Evolutionary conservation across 2,113 vertebrate genomes (phyloP).

Genomic region (Bufo bufo): DNA sequence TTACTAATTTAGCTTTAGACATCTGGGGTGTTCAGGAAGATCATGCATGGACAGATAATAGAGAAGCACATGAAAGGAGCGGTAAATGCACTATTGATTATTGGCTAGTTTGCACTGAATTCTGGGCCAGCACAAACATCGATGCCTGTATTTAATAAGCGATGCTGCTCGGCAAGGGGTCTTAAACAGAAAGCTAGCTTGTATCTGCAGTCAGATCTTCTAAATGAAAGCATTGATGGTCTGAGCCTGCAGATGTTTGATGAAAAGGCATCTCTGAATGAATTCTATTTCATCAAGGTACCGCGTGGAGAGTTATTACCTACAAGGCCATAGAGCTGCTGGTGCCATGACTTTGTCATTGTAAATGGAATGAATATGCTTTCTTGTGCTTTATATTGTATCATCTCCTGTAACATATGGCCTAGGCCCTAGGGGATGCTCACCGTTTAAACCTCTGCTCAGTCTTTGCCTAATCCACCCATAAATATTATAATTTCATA

Average conservation of each 20-base stretch:
- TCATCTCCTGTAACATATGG: neutral
- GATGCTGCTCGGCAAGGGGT: neutral
- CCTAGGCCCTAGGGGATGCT: neutral
- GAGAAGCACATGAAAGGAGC: neutral
- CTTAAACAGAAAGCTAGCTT: neutral
- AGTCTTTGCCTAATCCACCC: no score
- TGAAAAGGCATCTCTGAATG: neutral
- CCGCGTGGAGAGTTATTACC: neutral
- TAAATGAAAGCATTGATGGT: neutral
- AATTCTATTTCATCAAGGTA: neutral
- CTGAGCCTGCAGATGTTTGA: neutral
- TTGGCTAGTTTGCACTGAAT: slow-evolving; percentile 23
- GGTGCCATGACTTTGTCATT: neutral
- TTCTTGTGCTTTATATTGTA: neutral
- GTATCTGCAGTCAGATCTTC: neutral
- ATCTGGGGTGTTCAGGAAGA: slow-evolving; percentile 9
- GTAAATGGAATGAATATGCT: neutral
- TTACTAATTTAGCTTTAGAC: slow-evolving; percentile 18
- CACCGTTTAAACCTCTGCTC: neutral
- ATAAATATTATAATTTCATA: no score
- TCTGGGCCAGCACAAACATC: neutral
- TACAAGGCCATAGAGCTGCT: neutral
- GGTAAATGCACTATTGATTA: slow-evolving; percentile 31
- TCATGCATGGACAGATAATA: slow-evolving; percentile 10
- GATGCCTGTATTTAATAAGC: slow-evolving; percentile 27